Conservation (phyloP, 2,797 vertebrate genomes). For the Gadopsis marmoratus region DNA sequence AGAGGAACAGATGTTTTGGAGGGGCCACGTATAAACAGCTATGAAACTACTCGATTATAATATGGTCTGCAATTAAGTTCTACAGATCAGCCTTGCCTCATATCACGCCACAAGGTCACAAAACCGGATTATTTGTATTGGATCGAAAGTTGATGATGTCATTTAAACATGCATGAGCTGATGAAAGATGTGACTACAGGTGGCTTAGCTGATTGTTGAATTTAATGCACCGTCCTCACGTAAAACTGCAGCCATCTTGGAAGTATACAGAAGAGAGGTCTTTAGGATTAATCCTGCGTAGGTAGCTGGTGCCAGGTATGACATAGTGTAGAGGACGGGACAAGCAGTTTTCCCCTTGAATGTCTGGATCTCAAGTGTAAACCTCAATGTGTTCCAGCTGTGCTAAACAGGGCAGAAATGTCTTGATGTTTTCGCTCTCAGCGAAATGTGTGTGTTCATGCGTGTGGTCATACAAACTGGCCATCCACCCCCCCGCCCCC, state of each 20-base stretch:
- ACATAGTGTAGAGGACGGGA: conserved; percentile 45
- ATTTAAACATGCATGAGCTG: not conserved
- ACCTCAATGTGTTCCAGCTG: conserved; percentile 78
- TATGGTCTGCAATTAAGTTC: not conserved
- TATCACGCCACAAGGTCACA: not conserved
- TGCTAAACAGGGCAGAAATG: conserved; percentile 49
- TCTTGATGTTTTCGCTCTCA: conserved; percentile 80
- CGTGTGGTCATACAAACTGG: conserved; percentile 11
- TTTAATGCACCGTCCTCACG: not conserved
- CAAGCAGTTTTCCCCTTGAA: conserved; percentile 59
- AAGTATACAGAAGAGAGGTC: not conserved
- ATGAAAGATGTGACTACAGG: conserved; percentile 8
- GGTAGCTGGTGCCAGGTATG: conserved; percentile 44
- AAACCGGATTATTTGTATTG: not conserved
- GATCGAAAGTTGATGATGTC: not conserved
- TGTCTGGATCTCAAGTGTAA: conserved; percentile 76
- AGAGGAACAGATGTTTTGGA: conserved; percentile 3
- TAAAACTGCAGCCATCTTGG: conserved; percentile 5
- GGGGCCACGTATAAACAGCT: not conserved
- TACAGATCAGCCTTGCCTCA: not conserved
- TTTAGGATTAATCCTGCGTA: conserved; percentile 2
- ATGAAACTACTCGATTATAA: conserved; percentile 11
- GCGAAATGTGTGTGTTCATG: conserved; percentile 61
- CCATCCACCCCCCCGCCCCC: not conserved
- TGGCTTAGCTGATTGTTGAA: not conserved